Evolutionary conservation across 2,888 invertebrate species (phyloP).

Genomic region (Prenolepis imparis): DNA sequence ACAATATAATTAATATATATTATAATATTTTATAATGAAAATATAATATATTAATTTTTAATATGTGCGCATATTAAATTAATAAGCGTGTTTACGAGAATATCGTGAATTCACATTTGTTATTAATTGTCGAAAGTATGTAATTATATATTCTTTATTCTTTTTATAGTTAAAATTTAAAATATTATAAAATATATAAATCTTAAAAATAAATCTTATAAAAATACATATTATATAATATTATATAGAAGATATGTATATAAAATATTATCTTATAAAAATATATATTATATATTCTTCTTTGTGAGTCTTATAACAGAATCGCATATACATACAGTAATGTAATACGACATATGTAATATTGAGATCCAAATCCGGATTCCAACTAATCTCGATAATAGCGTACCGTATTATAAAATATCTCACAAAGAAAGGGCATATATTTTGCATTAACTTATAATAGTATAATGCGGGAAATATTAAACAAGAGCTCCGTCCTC

Average conservation of each 20-base stretch:
- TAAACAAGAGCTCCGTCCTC: no score
- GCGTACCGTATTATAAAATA: slow-evolving; percentile 5
- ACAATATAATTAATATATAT: no score
- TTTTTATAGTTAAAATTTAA: no score
- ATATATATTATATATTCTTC: not conserved
- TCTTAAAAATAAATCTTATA: no score
- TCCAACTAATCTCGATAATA: slow-evolving; percentile 26
- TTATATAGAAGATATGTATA: no score
- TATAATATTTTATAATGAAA: no score
- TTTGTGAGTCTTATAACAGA: not conserved
- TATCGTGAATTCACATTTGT: not conserved
- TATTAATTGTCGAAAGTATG: not conserved
- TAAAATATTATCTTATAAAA: no score
- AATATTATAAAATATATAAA: no score
- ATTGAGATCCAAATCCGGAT: not conserved
- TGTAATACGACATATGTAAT: not conserved
- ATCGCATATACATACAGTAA: not conserved
- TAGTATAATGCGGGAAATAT: not conserved
- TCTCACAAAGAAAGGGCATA: not conserved
- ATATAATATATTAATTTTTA: no score
- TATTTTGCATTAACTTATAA: slow-evolving; percentile 14
- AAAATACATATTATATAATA: no score
- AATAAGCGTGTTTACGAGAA: not conserved
- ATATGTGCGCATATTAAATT: no score
- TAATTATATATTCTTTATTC: not conserved